A percentile compares a stretch with the other conserved stretches of the same genome.
phyloP scores from a whole-genome alignment of 2,113 vertebrate species.

The Anguilla japonica region DNA sequence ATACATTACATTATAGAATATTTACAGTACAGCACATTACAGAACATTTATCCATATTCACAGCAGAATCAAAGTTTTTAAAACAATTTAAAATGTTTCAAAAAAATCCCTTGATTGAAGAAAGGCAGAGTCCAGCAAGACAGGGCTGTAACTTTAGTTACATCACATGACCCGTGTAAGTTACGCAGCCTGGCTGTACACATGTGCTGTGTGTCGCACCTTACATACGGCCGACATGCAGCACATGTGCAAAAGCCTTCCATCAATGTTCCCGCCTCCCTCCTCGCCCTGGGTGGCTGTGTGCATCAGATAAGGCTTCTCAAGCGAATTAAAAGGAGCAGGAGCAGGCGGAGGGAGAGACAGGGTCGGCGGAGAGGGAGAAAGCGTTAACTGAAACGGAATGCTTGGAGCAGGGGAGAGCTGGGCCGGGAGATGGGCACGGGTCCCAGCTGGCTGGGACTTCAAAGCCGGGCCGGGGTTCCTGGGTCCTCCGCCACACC shows the following conservation, averaged over 20 bases:
- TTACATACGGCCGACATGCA: too few species aligned
- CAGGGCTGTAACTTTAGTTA: not conserved
- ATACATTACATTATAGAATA: too few species aligned
- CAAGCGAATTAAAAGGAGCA: not conserved
- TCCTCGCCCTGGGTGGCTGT: not conserved
- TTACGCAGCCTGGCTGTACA: not conserved
- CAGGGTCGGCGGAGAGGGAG: constrained; percentile 21
- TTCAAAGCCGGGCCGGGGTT: constrained; percentile 38
- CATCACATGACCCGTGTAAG: not conserved
- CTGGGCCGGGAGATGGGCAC: constrained; percentile 25
- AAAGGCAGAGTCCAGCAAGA: not conserved
- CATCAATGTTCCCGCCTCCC: not conserved
- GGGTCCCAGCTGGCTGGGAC: constrained; percentile 31
- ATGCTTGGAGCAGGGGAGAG: constrained; percentile 22
- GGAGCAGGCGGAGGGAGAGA: not conserved
- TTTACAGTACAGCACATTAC: too few species aligned
- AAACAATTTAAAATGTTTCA: too few species aligned
- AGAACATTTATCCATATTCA: too few species aligned
- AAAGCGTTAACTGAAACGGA: constrained; percentile 12
- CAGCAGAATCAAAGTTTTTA: too few species aligned
- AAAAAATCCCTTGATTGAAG: not conserved
- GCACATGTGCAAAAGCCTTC: not conserved
- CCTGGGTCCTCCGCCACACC: constrained; percentile 32
- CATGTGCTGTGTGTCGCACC: too few species aligned
- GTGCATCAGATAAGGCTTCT: not conserved